Evolutionary conservation across 2,113 vertebrate genomes (phyloP), one percentile per base, ranked within the genome.

Genomic region (Bagarius yarrelli): DNA sequence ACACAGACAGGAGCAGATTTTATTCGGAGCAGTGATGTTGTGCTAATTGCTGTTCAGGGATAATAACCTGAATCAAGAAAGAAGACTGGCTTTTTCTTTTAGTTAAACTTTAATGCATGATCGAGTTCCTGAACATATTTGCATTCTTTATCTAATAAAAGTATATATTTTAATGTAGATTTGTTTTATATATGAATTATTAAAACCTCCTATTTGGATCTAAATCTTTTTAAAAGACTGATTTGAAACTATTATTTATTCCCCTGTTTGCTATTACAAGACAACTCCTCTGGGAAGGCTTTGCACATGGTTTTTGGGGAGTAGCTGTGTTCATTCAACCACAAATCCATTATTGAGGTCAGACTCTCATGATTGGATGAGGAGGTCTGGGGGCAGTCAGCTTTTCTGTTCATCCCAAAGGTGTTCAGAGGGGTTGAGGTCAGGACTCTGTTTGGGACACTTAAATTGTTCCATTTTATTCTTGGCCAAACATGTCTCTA

Each of bases 1-100:
- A 75, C 66, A 44, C n/a, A 79, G 80, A 80, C 34, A 78, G 70
- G 19, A 77, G 63, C 69, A 80, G 72, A 71, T 73, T 72, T 56
- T 47, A 36, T 77, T 77, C 40, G 34, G 25, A 60, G 71, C 70
- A 63, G 72, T 60, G 57, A 82, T 80, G 40, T 72, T 55, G 60
- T 19, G 34, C 71, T 76, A 32, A 82, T 71, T 85, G 72, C 16
- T 32, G 27, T 57, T 21, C 36, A 59, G 21, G 27, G 27, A 30
- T 70, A 82, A 61, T 53, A 34, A 25, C 47, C 18, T n/a, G 30
- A 32, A 75, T 73, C 69, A 59, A 81, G 30, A n/a, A n/a, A 34
- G 57, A 74, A 77, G 18, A 25, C 32, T 23, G 57, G 13, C 69
- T 76, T 66, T 34, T 18, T n/a, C 19, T 16, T 53, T 21, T 44